Evolutionary conservation across 2,797 vertebrate genomes (phyloP), one percentile per base, ranked within the genome.

Genomic region (Champsocephalus gunnari): DNA sequence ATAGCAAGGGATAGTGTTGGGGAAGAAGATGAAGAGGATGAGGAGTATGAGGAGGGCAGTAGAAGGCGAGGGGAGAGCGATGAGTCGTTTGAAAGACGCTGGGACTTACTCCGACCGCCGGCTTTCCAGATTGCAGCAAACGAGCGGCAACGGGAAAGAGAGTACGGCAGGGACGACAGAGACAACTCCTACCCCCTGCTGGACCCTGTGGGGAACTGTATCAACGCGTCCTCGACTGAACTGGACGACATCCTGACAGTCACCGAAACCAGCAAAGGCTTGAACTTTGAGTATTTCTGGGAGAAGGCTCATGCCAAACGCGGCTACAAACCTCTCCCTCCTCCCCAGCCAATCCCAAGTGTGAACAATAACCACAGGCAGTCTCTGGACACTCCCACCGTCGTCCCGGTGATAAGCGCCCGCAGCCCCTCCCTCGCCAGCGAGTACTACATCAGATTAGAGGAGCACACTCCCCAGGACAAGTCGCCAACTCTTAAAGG

Each of bases 231-330:
- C n/a, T 93, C 95, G 0, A 94, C 96, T 17, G 97, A 98, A 85
- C 92, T 97, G 4, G 97, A 98, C 0, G 97, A 98, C 64, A 97
- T 98, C 72, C 93, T 98, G 70, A 98, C 97, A 0, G 97, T 98
- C 64, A 98, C 97, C 0, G 97, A 97, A 87, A 98, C 97, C 64
- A 98, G 97, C 91, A 96, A 96, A 72, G 97, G 97, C 24, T 95
- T 98, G 89, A 98, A 97, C 90, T 97, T 98, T 83, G 97, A 98
- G 85, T 98, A 97, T 90, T 96, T 97, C 86, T 98, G 97, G 97
- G 97, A 98, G 88, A 97, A 97, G 86, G 96, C 97, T 12, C 94
- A 97, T 13, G 94, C 96, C 12, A 96, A 96, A 58, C 92, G 95
- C 3, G 96, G 97, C 70, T 96, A 97, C 75, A 94, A 95, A 83